Base-by-base conservation (phyloP, 2,888 invertebrate genomes). In the Caenorhabditis drosophilae region DNA sequence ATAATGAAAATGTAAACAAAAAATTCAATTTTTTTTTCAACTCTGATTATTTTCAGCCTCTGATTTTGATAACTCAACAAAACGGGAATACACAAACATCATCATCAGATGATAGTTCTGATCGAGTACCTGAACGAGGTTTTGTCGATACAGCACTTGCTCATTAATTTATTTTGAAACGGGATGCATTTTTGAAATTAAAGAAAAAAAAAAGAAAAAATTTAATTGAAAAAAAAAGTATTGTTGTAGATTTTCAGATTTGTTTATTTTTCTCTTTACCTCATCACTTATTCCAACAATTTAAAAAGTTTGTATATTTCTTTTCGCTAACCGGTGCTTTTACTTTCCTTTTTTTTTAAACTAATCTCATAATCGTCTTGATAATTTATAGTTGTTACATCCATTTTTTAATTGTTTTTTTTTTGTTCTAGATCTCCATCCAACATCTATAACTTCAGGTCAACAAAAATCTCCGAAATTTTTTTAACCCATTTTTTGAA, bases 141-240 rank as follows among this genome's bases (percentile, higher is more conserved):
- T 81, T 81, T 62, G 62, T 61, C 26, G 80, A 79, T 46, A 79
- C 80, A 11, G 80, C 80, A 9, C 60, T 81, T 4, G 71, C 77
- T 23, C 70, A 70, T 51, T 73, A 50, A 73, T 15, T 35, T 20
- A 41, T 40, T 35, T 51, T n/a, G n/a, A n/a, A n/a, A n/a, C n/a
- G n/a, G n/a, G n/a, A n/a, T n/a, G n/a, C n/a, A n/a, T n/a, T n/a
- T n/a, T n/a, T n/a, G n/a, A n/a, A n/a, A n/a, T n/a, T n/a, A n/a
- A n/a, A n/a, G n/a, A n/a, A n/a, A n/a, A n/a, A n/a, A n/a, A n/a
- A n/a, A n/a, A n/a, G n/a, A n/a, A n/a, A n/a, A n/a, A n/a, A n/a
- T n/a, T n/a, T n/a, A n/a, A n/a, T n/a, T n/a, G n/a, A n/a, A n/a
- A n/a, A n/a, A n/a, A n/a, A n/a, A n/a, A n/a, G n/a, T n/a, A n/a